A percentile compares a stretch with the other conserved stretches of the same genome.
Conservation (phyloP, 2,888 invertebrate genomes). For the Odontocolon sp. region DNA sequence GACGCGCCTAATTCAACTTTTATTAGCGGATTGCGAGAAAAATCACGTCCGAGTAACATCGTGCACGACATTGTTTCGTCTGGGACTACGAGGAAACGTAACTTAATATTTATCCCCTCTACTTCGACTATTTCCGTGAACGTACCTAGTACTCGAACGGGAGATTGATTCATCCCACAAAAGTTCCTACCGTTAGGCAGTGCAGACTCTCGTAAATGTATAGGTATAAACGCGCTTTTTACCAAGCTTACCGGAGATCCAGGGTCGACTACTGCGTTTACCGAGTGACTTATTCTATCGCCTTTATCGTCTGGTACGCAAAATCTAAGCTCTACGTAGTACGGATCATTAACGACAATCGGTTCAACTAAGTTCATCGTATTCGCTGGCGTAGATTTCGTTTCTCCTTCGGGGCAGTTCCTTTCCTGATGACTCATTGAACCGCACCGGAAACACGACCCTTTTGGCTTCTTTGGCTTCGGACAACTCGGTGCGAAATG, state of each 20-base stretch:
- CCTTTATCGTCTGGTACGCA: no score
- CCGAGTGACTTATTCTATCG: slow-evolving; percentile 16
- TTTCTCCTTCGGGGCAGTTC: slow-evolving; percentile 23
- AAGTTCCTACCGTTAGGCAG: slow-evolving; percentile 42
- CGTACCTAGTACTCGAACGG: slow-evolving; percentile 29
- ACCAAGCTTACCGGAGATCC: slow-evolving; percentile 48
- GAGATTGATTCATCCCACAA: slow-evolving; percentile 45
- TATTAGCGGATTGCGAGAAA: slow-evolving; percentile 32
- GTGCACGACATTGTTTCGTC: slow-evolving; percentile 44
- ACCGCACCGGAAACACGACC: slow-evolving; percentile 22
- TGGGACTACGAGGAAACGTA: slow-evolving; percentile 44
- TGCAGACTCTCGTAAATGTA: slow-evolving; percentile 30
- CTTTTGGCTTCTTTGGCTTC: slow-evolving; percentile 22
- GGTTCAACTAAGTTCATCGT: slow-evolving; percentile 17
- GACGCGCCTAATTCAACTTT: slow-evolving; percentile 30
- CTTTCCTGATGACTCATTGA: slow-evolving; percentile 29
- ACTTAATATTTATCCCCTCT: slow-evolving; percentile 28
- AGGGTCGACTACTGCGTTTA: slow-evolving; percentile 46
- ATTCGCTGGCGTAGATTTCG: slow-evolving; percentile 29
- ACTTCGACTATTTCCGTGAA: slow-evolving; percentile 27
- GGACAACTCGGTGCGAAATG: slow-evolving; percentile 26
- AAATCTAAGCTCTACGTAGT: no score
- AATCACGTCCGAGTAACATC: slow-evolving; percentile 38
- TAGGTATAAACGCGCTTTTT: slow-evolving; percentile 32
- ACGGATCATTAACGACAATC: no score